Evolutionary conservation across 2,888 invertebrate genomes (phyloP), one percentile per base, ranked within the genome.

Genomic region (Nemotelus pantherinus): DNA sequence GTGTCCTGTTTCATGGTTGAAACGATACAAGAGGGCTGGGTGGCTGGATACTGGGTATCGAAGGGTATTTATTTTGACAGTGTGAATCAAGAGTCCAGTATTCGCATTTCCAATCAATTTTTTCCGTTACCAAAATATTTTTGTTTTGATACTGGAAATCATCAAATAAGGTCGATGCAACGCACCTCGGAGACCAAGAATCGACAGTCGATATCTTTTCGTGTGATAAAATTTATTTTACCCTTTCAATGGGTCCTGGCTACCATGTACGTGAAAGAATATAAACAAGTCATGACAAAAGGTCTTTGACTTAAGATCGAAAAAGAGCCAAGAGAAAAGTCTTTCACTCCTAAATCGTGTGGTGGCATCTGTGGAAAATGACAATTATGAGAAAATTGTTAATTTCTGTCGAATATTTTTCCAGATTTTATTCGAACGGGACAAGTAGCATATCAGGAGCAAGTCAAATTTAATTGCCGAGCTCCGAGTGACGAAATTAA

Each of bases 341-440:
- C 25, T 9, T 47, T 63, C 25, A 25, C 25, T 25, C 74, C 63
- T 60, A 74, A 74, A 74, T 74, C 63, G 63, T 41, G 39, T 74
- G 74, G 74, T 74, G 3, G 47, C 74, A 74, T 74, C 74, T 74
- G 74, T 53, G 72, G 43, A 47, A 63, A 74, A 74, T 74, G 74
- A 74, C 63, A 74, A 74, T 74, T 74, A 74, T 60, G 74, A 60
- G 74, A 47, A 48, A 70, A 60, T 63, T 74, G 74, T 60, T 74
- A 74, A 74, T 74, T 74, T 74, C 58, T 45, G 58, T 72, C 63
- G 63, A 74, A 60, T 48, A 60, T 60, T 74, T 74, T 74, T 60
- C 55, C 70, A 41, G 47, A 41, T 50, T 43, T 53, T 53, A 70
- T 70, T 41, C 43, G n/a, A 55, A 41, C 4, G 47, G 47, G 4